A percentile compares a stretch with the other conserved stretches of the same genome.
These are phyloP conservation scores for Salvelinus alpinus DNA, from an alignment of 2,113 vertebrate species.

Conservation along the genomic window DNA sequence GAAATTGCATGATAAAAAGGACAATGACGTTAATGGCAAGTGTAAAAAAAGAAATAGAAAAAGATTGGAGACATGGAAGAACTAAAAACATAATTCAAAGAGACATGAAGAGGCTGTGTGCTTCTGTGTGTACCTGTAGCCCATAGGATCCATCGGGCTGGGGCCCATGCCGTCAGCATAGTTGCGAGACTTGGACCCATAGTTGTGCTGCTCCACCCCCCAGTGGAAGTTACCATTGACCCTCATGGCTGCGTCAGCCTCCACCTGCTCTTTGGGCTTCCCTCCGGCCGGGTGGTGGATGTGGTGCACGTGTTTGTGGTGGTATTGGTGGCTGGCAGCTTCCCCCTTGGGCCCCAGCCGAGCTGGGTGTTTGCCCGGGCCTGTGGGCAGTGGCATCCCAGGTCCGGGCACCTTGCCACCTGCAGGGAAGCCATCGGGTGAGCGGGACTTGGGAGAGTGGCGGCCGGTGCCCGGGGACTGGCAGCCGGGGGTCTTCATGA, in stretches of 20 bases:
- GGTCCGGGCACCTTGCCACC: constrained; percentile 64
- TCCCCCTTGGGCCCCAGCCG: constrained; percentile 82
- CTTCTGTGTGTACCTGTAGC: constrained; percentile 76
- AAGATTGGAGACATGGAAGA: neutral
- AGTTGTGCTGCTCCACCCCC: constrained; percentile 78
- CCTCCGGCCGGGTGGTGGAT: constrained; percentile 71
- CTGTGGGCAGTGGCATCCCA: constrained; percentile 58
- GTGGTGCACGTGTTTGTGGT: constrained; percentile 89
- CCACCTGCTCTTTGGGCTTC: constrained; percentile 83
- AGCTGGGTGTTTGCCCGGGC: constrained; percentile 77
- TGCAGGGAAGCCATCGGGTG: constrained; percentile 74
- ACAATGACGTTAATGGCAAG: constrained; percentile 5
- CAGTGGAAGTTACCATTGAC: constrained; percentile 75
- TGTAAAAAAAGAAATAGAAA: neutral
- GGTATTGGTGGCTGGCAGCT: constrained; percentile 67
- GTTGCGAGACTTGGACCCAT: constrained; percentile 80
- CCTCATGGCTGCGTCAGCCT: constrained; percentile 76
- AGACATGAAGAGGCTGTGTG: neutral
- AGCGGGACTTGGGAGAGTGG: constrained; percentile 82
- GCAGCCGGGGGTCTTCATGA: constrained; percentile 91
- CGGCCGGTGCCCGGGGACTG: constrained; percentile 91
- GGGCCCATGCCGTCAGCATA: constrained; percentile 80
- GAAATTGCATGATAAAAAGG: neutral
- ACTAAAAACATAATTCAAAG: neutral
- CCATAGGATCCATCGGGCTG: constrained; percentile 74